phyloP scores from a whole-genome alignment of 1,140 invertebrate species.

The Lutraria rhynchaena region DNA sequence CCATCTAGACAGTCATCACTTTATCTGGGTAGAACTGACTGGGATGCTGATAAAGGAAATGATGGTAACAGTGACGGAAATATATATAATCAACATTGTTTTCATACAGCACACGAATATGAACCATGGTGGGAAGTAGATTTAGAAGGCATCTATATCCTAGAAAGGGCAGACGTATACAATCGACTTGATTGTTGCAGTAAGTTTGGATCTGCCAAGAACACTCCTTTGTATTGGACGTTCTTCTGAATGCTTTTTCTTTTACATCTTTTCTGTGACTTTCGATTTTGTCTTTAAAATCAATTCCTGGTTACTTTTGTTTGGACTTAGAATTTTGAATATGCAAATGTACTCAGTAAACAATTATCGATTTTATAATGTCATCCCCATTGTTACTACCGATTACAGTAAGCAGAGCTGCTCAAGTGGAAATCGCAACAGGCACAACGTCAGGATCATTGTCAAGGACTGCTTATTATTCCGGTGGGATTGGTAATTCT shows the following conservation, averaged over 20 bases:
- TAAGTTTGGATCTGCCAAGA: too few species aligned
- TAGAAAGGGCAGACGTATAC: constrained; percentile 6
- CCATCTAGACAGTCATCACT: neutral
- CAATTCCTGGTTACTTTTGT: too few species aligned
- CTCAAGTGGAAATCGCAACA: constrained; percentile 11
- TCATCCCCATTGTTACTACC: too few species aligned
- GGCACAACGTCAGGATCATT: neutral
- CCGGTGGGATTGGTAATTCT: neutral
- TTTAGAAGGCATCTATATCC: constrained; percentile 8
- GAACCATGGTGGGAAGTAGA: constrained; percentile 29
- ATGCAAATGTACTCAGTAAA: too few species aligned
- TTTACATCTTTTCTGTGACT: too few species aligned
- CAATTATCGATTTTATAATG: too few species aligned
- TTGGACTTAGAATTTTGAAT: too few species aligned
- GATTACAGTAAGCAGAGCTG: too few species aligned
- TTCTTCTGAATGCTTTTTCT: too few species aligned
- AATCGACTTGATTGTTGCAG: constrained; percentile 11
- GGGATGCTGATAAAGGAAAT: neutral
- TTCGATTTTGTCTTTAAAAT: too few species aligned
- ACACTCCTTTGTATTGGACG: too few species aligned
- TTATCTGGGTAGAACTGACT: neutral
- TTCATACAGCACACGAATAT: constrained; percentile 6
- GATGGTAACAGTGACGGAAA: neutral
- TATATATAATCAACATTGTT: neutral
- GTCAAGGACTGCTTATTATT: neutral